A percentile compares a stretch with the other conserved stretches of the same genome.
These are phyloP conservation scores for Seladonia tumulorum DNA, from an alignment of 2,888 invertebrate genomes.

Conservation along the genomic window DNA sequence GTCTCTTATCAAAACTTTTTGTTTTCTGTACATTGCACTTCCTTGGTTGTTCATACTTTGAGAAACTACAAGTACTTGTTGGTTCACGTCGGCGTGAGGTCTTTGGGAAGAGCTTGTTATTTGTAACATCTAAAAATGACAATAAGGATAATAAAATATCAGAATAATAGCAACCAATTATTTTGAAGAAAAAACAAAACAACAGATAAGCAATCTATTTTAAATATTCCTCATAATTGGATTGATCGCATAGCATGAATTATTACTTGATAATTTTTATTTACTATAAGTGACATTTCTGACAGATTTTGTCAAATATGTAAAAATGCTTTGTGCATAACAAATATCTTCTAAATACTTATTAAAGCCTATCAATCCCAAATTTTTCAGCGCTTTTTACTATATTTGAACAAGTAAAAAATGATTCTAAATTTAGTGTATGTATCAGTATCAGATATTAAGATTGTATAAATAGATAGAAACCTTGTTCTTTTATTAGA, in stretches of 20 bases:
- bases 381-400: neutral
- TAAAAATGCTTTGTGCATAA: neutral
- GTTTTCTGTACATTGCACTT: conserved; percentile 89
- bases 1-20: conserved; percentile 90
- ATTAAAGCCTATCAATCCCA: neutral
- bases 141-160: neutral
- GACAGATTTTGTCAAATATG: neutral
- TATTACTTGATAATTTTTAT: neutral
- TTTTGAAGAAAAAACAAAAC: neutral
- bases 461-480: neutral
- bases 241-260: neutral
- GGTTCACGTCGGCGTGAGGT: conserved; percentile 88
- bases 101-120: conserved; percentile 79
- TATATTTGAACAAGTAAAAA: neutral
- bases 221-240: neutral
- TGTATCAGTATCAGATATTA: neutral
- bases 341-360: neutral
- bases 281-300: neutral
- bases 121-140: conserved; percentile 77
- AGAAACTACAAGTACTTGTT: conserved; percentile 85
- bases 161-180: neutral
- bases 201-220: neutral
- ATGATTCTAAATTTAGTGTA: neutral
- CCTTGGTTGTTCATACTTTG: conserved; percentile 88
- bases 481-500: conserved; percentile 22